Evolutionary conservation across 2,888 invertebrate genomes (phyloP).

Genomic region (Clostera curtula): DNA sequence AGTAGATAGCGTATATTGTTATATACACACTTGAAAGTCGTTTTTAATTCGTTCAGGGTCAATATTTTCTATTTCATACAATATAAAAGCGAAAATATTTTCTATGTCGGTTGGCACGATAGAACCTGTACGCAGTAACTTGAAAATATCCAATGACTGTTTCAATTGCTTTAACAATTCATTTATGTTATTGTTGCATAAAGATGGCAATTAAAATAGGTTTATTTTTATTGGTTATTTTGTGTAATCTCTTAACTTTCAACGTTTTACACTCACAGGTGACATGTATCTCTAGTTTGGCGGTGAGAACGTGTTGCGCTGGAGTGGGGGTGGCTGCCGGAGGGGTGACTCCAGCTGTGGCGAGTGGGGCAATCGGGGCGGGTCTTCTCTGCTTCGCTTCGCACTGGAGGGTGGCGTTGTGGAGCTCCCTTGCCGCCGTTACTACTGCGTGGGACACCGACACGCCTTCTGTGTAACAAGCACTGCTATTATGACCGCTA

Average conservation of each 20-base stretch:
- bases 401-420: slow-evolving; percentile 90
- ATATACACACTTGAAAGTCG: no score
- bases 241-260: background rate
- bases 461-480: slow-evolving; percentile 46
- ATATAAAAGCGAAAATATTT: no score
- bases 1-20: no score
- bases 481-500: background rate
- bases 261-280: slow-evolving; percentile 46
- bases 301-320: slow-evolving; percentile 39
- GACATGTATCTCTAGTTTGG: slow-evolving; percentile 62
- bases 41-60: no score
- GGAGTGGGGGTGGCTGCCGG: slow-evolving; percentile 70
- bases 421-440: slow-evolving; percentile 87
- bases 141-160: background rate
- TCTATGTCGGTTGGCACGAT: no score
- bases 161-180: background rate
- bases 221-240: background rate
- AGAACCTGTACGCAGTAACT: no score
- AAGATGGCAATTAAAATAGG: background rate
- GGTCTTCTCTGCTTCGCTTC: slow-evolving; percentile 80
- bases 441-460: slow-evolving; percentile 76
- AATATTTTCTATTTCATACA: no score
- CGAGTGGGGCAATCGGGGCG: slow-evolving; percentile 37
- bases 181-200: no score
- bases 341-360: slow-evolving; percentile 55